Evolutionary conservation across 2,113 vertebrate species (phyloP).

Genomic region (Ageneiosus marmoratus): DNA sequence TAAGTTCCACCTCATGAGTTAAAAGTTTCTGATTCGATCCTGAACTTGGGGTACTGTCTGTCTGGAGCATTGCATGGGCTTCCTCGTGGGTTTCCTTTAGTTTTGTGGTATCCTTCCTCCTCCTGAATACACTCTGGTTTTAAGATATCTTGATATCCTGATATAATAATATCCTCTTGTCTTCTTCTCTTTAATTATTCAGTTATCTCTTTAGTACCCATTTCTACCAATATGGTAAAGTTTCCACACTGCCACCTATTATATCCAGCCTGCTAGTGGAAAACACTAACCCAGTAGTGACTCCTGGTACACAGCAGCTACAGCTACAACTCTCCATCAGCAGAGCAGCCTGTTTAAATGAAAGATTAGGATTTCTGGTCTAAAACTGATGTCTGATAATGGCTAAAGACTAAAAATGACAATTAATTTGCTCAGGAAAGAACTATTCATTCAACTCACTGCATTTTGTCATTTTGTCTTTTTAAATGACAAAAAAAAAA

Average conservation of each 20-base stretch:
- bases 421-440: too few relatives aligned
- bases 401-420: too few relatives aligned
- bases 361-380: not conserved
- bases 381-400: too few relatives aligned
- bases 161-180: not conserved
- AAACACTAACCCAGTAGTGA: not conserved
- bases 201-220: not conserved
- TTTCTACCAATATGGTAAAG: not conserved
- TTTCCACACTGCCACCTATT: slow-evolving; percentile 29
- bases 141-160: not conserved
- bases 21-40: not conserved
- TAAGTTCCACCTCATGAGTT: not conserved
- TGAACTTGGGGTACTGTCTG: not conserved
- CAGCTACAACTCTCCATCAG: not conserved
- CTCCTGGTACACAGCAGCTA: not conserved
- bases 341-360: not conserved
- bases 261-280: slow-evolving; percentile 24
- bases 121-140: not conserved
- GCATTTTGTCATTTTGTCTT: too few relatives aligned
- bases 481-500: too few relatives aligned
- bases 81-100: not conserved
- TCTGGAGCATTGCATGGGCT: not conserved
- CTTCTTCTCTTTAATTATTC: not conserved
- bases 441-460: too few relatives aligned
- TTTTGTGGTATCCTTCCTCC: not conserved